Evolutionary conservation across 2,797 vertebrate genomes (phyloP).

Genomic region (Eulemur mongoz): DNA sequence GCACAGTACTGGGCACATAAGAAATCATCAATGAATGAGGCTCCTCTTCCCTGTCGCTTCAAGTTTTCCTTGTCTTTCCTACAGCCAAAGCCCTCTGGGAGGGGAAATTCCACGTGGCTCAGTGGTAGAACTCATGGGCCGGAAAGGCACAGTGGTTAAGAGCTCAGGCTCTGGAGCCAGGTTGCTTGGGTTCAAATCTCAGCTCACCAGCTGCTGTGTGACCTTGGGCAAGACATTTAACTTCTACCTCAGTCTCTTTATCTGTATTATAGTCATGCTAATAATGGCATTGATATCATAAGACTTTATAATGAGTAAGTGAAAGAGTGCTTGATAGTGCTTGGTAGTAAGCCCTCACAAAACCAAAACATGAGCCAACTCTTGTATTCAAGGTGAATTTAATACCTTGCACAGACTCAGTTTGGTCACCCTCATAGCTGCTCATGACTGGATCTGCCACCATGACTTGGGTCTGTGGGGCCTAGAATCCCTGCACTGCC

Average conservation of each 20-base stretch:
- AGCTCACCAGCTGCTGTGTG: not conserved
- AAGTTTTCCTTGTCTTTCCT: not conserved
- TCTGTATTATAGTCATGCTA: not conserved
- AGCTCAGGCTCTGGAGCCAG: not conserved
- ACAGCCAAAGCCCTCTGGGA: not conserved
- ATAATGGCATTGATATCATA: not conserved
- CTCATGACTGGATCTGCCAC: not conserved
- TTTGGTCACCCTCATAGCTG: not conserved
- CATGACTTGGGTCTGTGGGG: not conserved
- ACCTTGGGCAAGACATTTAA: not conserved
- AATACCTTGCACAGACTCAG: too few species aligned
- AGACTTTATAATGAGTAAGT: not conserved
- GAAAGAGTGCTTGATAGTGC: not conserved
- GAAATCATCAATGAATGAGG: not conserved
- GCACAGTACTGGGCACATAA: not conserved
- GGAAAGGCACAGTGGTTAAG: not conserved
- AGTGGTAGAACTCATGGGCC: not conserved
- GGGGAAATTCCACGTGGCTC: not conserved
- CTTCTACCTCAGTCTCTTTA: not conserved
- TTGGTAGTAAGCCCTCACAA: not conserved
- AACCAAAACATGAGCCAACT: not conserved
- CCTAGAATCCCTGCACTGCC: not conserved
- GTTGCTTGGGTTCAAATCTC: not conserved
- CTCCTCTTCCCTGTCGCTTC: not conserved
- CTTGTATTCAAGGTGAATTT: not conserved